Evolutionary conservation across 1,140 invertebrate genomes (phyloP).

Genomic region (Drosophila insularis): DNA sequence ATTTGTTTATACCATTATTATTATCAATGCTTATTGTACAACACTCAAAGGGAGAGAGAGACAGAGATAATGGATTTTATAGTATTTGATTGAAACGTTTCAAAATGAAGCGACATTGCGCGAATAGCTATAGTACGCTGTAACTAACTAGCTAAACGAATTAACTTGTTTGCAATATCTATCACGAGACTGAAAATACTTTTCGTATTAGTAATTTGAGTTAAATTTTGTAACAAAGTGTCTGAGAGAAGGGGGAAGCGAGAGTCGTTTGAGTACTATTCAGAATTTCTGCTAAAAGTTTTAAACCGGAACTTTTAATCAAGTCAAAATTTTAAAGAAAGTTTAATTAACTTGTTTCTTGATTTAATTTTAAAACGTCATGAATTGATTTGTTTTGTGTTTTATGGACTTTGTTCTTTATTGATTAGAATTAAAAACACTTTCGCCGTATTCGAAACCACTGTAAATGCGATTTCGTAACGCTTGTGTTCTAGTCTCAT

Average conservation of each 20-base stretch:
- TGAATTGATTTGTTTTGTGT: neutral
- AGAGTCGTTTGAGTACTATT: no score
- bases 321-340: no score
- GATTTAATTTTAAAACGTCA: no score
- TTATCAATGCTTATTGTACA: constrained; percentile 24
- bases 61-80: neutral
- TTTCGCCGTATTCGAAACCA: neutral
- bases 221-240: neutral
- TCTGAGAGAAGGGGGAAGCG: no score
- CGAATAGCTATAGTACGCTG: neutral
- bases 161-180: neutral
- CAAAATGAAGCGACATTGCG: neutral
- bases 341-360: no score
- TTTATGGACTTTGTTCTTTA: constrained; percentile 38
- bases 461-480: constrained; percentile 7
- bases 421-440: constrained; percentile 21
- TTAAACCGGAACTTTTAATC: no score
- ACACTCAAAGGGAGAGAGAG: neutral
- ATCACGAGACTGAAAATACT: neutral
- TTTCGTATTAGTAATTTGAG: neutral
- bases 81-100: constrained; percentile 2
- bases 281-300: no score
- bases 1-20: constrained; percentile 31
- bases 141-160: no score
- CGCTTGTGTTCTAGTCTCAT: neutral